phyloP scores from a whole-genome alignment of 2,113 vertebrate species.

The Bubo scandiacus region DNA sequence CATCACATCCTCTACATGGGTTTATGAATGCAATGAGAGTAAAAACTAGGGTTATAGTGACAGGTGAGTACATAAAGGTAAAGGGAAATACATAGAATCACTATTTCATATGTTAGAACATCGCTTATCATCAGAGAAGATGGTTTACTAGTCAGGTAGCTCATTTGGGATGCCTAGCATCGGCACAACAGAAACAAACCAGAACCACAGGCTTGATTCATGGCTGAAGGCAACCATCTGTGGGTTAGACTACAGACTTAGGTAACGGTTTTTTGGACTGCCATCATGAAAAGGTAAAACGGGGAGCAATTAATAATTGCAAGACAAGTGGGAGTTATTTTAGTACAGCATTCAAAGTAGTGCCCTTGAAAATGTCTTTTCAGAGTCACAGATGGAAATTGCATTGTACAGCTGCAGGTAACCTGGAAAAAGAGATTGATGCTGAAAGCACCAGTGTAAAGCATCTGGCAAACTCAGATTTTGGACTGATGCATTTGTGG shows the following conservation, averaged over 20 bases:
- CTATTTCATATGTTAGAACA: neutral
- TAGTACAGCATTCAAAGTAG: neutral
- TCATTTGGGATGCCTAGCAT: neutral
- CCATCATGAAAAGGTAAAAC: neutral
- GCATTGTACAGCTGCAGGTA: neutral
- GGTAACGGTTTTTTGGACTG: neutral
- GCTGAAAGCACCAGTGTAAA: neutral
- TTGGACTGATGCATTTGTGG: neutral
- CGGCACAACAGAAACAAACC: neutral
- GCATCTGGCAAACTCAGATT: neutral
- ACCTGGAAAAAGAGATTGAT: neutral
- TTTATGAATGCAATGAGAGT: neutral
- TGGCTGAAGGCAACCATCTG: neutral
- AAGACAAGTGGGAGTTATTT: neutral
- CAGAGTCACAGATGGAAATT: neutral
- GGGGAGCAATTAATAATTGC: neutral
- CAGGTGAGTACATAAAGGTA: neutral
- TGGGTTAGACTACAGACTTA: neutral
- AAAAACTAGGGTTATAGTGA: neutral
- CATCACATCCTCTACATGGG: neutral
- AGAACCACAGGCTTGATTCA: neutral
- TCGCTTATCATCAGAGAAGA: neutral
- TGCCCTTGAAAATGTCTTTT: neutral
- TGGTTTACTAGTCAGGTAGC: neutral
- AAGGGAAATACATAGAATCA: neutral